Conservation (phyloP, 2,888 invertebrate genomes). For the Pterobdella sp. region DNA sequence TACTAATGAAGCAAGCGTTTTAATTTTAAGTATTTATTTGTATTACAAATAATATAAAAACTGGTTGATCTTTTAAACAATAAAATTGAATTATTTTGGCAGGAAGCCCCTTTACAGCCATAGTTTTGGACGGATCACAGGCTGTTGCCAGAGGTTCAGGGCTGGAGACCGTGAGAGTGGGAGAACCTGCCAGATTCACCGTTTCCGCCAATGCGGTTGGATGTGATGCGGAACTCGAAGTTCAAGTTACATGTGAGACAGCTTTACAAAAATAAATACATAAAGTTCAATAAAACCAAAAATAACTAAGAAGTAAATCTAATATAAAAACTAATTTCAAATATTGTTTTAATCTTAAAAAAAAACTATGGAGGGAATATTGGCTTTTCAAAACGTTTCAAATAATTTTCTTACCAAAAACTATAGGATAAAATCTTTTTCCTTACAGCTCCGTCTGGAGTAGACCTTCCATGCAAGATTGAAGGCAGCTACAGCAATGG, state of each 20-base stretch:
- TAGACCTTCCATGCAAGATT: constrained; percentile 29
- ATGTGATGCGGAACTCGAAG: constrained; percentile 53
- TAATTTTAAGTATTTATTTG: too few species aligned
- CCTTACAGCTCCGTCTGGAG: constrained; percentile 35
- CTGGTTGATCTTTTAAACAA: too few species aligned
- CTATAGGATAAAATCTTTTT: not conserved
- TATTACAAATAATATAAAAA: too few species aligned
- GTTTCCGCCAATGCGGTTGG: constrained; percentile 52
- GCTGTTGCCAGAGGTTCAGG: constrained; percentile 49
- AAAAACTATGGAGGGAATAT: too few species aligned
- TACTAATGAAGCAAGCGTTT: too few species aligned
- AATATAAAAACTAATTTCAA: not conserved
- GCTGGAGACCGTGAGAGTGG: constrained; percentile 50
- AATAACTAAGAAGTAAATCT: not conserved
- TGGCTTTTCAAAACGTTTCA: too few species aligned
- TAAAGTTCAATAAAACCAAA: not conserved
- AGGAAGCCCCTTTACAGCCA: constrained; percentile 43
- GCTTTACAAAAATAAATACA: not conserved
- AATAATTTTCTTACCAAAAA: too few species aligned
- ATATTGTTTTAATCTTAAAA: not conserved
- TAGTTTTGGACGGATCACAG: constrained; percentile 41
- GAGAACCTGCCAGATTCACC: constrained; percentile 51
- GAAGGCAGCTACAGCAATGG: constrained; percentile 29
- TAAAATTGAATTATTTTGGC: too few species aligned
- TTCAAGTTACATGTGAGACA: constrained; percentile 54